These are phyloP conservation scores for Pangasius macronema DNA, from an alignment of 2,797 vertebrate genomes.

Conservation along the genomic window DNA sequence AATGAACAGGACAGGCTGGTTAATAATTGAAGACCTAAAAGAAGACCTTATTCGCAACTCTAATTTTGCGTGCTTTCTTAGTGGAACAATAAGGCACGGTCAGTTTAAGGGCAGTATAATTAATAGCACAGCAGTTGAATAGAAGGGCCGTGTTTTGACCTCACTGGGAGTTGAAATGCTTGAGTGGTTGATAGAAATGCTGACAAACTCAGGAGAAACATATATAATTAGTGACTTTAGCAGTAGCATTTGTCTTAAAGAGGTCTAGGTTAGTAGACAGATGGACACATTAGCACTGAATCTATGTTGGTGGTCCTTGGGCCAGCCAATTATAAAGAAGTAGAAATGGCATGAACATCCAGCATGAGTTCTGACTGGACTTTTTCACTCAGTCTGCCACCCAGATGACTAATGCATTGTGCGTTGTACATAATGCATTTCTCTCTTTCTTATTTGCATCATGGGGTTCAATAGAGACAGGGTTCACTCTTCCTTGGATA, in stretches of 20 bases:
- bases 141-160: background rate
- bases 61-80: background rate
- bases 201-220: background rate
- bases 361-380: background rate
- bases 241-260: slow-evolving; percentile 9
- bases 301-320: slow-evolving; percentile 19
- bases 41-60: background rate
- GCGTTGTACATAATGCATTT: background rate
- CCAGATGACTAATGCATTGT: background rate
- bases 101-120: background rate
- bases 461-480: slow-evolving; percentile 18
- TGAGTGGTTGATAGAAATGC: slow-evolving; percentile 1
- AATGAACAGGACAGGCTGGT: background rate
- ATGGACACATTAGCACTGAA: background rate
- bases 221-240: background rate
- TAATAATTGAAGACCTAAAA: background rate
- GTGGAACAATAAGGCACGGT: slow-evolving; percentile 14
- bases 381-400: background rate
- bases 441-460: background rate
- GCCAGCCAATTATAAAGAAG: background rate
- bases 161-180: background rate
- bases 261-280: background rate
- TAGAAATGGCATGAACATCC: background rate
- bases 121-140: background rate
- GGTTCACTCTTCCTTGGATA: background rate